phyloP scores from a whole-genome alignment of 2,113 vertebrate species.

The Serilophus lunatus region DNA sequence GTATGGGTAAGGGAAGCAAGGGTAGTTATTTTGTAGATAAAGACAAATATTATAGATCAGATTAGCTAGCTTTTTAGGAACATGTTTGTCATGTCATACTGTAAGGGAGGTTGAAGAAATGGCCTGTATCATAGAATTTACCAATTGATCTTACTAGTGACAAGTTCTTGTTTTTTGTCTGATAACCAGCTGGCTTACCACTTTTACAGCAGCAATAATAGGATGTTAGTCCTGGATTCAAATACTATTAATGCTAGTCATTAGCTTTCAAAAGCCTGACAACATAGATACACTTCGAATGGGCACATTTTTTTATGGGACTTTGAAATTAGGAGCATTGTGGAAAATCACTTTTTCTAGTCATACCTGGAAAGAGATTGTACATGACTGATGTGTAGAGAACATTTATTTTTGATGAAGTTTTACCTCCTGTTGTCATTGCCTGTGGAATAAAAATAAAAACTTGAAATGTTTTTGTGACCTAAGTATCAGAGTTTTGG shows the following conservation, averaged over 20 bases:
- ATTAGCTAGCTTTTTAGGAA: background rate
- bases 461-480: background rate
- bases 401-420: background rate
- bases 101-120: background rate
- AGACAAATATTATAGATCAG: background rate
- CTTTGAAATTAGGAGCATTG: background rate
- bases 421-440: background rate
- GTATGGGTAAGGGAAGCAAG: background rate
- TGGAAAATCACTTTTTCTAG: background rate
- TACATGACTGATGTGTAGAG: background rate
- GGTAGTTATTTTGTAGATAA: background rate
- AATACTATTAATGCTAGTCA: background rate
- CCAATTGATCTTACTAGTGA: background rate
- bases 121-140: background rate
- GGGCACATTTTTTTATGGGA: background rate
- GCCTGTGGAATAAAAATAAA: background rate
- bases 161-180: background rate
- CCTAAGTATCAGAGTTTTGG: background rate
- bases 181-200: background rate
- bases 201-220: background rate
- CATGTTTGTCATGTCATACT: background rate
- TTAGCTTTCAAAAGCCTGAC: background rate
- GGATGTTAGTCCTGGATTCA: background rate
- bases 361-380: background rate
- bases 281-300: background rate